phyloP scores from a whole-genome alignment of 2,888 invertebrate genomes.

The Eurytoma adleriae region DNA sequence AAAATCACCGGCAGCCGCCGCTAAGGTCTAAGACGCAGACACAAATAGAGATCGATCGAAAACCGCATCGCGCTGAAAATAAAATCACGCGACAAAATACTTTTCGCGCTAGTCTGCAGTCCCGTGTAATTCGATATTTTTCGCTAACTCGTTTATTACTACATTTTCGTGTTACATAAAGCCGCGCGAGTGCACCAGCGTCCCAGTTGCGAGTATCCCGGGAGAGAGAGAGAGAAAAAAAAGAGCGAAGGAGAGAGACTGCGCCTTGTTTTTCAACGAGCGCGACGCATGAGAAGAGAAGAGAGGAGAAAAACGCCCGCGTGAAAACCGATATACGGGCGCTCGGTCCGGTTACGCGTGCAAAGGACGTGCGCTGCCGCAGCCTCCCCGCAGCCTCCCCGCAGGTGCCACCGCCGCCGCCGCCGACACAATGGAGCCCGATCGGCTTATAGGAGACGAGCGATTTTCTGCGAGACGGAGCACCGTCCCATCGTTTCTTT shows the following conservation, averaged over 20 bases:
- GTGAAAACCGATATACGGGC: conserved; percentile 54
- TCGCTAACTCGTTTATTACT: conserved; percentile 35
- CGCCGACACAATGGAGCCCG: conserved; percentile 5
- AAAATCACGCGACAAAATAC: background rate
- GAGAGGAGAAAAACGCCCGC: conserved; percentile 30
- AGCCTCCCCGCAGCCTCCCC: background rate
- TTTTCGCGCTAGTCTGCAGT: background rate
- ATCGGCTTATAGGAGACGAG: conserved; percentile 2
- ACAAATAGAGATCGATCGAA: too few relatives aligned
- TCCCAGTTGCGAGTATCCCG: conserved; percentile 9
- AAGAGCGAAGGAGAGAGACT: background rate
- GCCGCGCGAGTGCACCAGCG: background rate
- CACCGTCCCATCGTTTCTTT: too few relatives aligned
- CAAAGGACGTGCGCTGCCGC: background rate
- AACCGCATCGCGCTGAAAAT: too few relatives aligned
- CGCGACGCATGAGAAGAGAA: too few relatives aligned
- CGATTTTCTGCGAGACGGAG: background rate
- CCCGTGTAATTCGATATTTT: conserved; percentile 36
- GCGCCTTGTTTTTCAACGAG: conserved; percentile 14
- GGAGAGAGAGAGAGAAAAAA: background rate
- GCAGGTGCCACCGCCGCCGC: background rate
- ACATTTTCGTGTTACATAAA: conserved; percentile 45
- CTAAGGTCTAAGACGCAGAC: too few relatives aligned
- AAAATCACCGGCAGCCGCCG: too few relatives aligned
- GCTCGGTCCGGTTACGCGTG: conserved; percentile 22